Conservation (phyloP, 2,797 vertebrate species). For the Lophotriccus pileatus region DNA sequence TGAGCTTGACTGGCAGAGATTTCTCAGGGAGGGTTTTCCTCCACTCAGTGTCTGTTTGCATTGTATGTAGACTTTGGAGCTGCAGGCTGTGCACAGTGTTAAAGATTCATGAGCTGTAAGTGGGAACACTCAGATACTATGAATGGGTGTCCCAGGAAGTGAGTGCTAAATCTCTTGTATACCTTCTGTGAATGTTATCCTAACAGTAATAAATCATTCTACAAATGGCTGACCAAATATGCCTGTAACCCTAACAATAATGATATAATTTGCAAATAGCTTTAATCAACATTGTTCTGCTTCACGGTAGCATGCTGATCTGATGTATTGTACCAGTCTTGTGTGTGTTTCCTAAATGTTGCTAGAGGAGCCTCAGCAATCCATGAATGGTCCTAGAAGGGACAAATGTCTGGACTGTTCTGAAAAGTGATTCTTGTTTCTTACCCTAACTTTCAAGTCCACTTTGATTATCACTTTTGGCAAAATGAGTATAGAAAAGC, state of each 20-base stretch:
- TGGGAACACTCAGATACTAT: background rate
- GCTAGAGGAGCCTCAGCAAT: background rate
- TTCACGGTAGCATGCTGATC: background rate
- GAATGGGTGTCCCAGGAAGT: background rate
- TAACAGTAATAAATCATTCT: background rate
- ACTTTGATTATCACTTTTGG: background rate
- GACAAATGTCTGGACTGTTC: background rate
- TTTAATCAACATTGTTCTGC: background rate
- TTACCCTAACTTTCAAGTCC: background rate
- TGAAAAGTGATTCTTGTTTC: background rate
- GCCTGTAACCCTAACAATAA: background rate
- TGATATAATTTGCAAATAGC: background rate
- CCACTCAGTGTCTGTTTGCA: background rate
- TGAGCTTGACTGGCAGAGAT: background rate
- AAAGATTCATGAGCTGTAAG: background rate
- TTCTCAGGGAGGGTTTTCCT: background rate
- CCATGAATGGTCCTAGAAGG: background rate
- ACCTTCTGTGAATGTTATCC: background rate
- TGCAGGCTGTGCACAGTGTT: background rate
- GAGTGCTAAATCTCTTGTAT: background rate
- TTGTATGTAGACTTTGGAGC: background rate
- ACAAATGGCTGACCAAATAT: background rate
- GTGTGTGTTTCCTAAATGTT: background rate
- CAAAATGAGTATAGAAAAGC: background rate
- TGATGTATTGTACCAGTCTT: background rate